Evolutionary conservation across 2,888 invertebrate genomes (phyloP).

Genomic region (Chromoteleia sp.): DNA sequence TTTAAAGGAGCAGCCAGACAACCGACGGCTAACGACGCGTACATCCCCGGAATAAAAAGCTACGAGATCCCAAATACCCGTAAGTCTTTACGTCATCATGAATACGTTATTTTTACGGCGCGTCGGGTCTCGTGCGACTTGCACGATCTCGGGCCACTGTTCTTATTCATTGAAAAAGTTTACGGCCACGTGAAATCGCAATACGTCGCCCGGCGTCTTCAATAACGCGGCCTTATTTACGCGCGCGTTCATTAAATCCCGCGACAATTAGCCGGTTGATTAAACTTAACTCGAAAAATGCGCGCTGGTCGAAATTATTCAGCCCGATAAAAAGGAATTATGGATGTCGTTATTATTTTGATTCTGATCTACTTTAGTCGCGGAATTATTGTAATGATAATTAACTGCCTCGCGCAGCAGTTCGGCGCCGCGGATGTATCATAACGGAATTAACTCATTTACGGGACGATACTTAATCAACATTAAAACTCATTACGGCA

Average conservation of each 20-base stretch:
- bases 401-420: slow-evolving; percentile 70
- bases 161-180: slow-evolving; percentile 58
- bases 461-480: slow-evolving; percentile 55
- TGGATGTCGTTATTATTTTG: slow-evolving; percentile 64
- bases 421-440: slow-evolving; percentile 47
- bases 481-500: slow-evolving; percentile 62
- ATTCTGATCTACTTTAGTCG: slow-evolving; percentile 76
- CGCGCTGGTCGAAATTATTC: slow-evolving; percentile 24
- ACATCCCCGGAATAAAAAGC: slow-evolving; percentile 73
- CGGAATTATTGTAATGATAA: slow-evolving; percentile 79
- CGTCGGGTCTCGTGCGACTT: neutral
- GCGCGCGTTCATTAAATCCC: slow-evolving; percentile 12
- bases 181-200: slow-evolving; percentile 26
- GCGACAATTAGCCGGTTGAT: slow-evolving; percentile 43
- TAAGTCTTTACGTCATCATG: slow-evolving; percentile 62
- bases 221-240: slow-evolving; percentile 26
- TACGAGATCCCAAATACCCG: slow-evolving; percentile 50
- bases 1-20: slow-evolving; percentile 78
- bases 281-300: slow-evolving; percentile 43
- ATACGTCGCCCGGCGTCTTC: slow-evolving; percentile 4
- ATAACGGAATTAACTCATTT: slow-evolving; percentile 56
- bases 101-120: slow-evolving; percentile 46
- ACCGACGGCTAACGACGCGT: slow-evolving; percentile 77
- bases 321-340: slow-evolving; percentile 45
- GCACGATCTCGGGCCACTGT: slow-evolving; percentile 25